Conservation (phyloP, 2,797 vertebrate species). For the Pygocentrus nattereri region DNA sequence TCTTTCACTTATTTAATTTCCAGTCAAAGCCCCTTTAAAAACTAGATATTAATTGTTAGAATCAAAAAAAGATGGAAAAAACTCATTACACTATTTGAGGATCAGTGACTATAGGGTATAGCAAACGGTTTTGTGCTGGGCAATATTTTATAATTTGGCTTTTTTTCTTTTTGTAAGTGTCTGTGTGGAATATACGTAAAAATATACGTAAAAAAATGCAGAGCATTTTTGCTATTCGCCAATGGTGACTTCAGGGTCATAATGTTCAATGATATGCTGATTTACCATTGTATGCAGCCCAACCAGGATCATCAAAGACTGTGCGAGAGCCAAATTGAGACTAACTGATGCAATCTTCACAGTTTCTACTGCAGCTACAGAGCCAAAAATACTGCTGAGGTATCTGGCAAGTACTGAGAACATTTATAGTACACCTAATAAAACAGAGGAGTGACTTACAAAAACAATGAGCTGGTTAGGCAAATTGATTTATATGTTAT, state of each 20-base stretch:
- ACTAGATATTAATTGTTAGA: no score
- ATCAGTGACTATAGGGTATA: background rate
- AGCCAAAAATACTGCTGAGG: slow-evolving; percentile 16
- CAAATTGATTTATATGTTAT: slow-evolving; percentile 13
- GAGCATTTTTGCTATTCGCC: background rate
- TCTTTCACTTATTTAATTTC: no score
- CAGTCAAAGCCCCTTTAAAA: no score
- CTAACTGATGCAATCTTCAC: slow-evolving; percentile 1
- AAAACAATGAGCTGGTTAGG: slow-evolving; percentile 5
- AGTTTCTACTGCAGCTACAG: background rate
- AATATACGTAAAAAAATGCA: background rate
- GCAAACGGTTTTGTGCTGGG: background rate
- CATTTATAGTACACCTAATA: slow-evolving; percentile 15
- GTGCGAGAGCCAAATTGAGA: background rate
- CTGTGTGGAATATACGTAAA: no score
- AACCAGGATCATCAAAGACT: background rate
- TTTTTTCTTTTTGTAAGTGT: background rate
- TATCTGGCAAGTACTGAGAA: background rate
- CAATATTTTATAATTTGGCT: background rate
- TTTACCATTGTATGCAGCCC: background rate
- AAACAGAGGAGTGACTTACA: slow-evolving; percentile 12
- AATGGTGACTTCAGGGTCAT: no score
- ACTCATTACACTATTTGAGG: background rate
- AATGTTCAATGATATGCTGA: no score
- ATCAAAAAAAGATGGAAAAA: no score